Percentiles rank a stretch among this genome's conserved stretches.
phyloP scores from a whole-genome alignment of 1,140 invertebrate species.

The Ephestia elutella region DNA sequence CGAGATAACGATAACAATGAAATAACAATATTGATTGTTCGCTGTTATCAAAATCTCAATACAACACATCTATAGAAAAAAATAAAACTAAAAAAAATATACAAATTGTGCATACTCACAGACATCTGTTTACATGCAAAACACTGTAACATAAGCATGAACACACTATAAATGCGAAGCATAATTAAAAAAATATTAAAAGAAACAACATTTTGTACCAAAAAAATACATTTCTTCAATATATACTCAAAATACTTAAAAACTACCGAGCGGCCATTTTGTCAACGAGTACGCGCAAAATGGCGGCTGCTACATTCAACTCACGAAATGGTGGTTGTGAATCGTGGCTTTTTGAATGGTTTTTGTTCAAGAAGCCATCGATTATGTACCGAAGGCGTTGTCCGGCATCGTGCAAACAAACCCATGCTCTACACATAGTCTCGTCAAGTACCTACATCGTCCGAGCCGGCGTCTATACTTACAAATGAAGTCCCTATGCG shows the following conservation, averaged over 20 bases:
- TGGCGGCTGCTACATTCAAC: slow-evolving; percentile 49
- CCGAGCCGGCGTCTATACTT: slow-evolving; percentile 28
- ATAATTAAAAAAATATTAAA: slow-evolving; percentile 46
- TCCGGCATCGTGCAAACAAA: slow-evolving; percentile 51
- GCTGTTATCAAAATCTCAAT: slow-evolving; percentile 44
- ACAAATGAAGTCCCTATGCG: slow-evolving; percentile 38
- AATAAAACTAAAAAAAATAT: slow-evolving; percentile 43
- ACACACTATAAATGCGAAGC: slow-evolving; percentile 72
- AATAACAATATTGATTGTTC: slow-evolving; percentile 19
- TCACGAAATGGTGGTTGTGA: slow-evolving; percentile 22
- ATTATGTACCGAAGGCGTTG: slow-evolving; percentile 44
- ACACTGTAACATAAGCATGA: slow-evolving; percentile 70
- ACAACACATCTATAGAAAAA: slow-evolving; percentile 41
- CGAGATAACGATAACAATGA: slow-evolving; percentile 37
- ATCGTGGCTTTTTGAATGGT: slow-evolving; percentile 13
- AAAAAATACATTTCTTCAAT: slow-evolving; percentile 57
- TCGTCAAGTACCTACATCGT: slow-evolving; percentile 32
- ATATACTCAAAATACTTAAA: slow-evolving; percentile 65
- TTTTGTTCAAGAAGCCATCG: slow-evolving; percentile 27
- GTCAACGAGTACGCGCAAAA: slow-evolving; percentile 42
- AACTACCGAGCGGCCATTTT: slow-evolving; percentile 50
- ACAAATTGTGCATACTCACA: slow-evolving; percentile 72
- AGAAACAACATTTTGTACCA: slow-evolving; percentile 63
- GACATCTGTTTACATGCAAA: slow-evolving; percentile 68
- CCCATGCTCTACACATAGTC: slow-evolving; percentile 38